Evolutionary conservation across 2,113 vertebrate species (phyloP).

Genomic region (Forbesichthys agassizii): DNA sequence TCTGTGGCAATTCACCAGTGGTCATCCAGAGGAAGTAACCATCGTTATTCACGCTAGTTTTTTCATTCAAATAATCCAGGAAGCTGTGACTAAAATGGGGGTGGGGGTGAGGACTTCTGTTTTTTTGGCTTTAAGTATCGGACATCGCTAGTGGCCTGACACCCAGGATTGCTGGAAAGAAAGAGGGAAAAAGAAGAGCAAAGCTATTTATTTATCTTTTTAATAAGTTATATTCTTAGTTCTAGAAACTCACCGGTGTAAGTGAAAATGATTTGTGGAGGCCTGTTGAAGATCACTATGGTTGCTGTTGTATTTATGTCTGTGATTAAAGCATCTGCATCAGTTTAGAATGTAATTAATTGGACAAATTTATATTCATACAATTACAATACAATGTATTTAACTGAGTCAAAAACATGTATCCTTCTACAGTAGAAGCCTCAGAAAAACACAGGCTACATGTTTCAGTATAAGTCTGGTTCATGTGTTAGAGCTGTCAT

Average conservation of each 20-base stretch:
- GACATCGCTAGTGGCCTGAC: no score
- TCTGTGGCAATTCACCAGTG: no score
- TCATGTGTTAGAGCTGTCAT: conserved; percentile 50
- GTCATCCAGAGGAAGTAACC: no score
- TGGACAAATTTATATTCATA: background rate
- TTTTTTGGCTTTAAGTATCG: no score
- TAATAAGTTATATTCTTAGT: background rate
- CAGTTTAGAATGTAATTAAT: conserved; percentile 16
- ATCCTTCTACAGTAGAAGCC: background rate
- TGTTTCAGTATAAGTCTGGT: background rate
- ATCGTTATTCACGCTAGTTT: no score
- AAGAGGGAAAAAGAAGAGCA: no score
- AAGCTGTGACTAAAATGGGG: no score
- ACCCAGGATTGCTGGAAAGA: no score
- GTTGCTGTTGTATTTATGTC: conserved; percentile 18
- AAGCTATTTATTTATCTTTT: background rate
- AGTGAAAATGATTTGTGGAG: conserved; percentile 34
- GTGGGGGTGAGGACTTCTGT: no score
- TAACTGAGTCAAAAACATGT: background rate
- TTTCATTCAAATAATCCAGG: no score
- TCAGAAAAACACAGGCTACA: conserved; percentile 23
- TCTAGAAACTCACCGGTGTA: background rate
- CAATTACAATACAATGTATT: no score
- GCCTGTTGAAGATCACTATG: conserved; percentile 25
- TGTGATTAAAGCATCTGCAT: background rate